Evolutionary conservation across 1,140 invertebrate genomes (phyloP).

Genomic region (Drosophila ananassae): DNA sequence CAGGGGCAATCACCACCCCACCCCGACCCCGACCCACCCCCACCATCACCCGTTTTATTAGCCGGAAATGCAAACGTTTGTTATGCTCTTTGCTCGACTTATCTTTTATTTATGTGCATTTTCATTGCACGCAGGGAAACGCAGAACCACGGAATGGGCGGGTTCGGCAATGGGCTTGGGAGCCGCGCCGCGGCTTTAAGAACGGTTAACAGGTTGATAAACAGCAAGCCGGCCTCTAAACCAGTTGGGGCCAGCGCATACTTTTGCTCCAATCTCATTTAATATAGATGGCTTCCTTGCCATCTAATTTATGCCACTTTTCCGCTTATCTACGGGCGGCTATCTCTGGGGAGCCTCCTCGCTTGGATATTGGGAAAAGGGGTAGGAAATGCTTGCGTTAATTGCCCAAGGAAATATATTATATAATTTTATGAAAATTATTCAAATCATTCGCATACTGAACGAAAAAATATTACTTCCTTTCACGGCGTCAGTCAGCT

Average conservation of each 20-base stretch:
- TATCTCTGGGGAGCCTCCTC: conserved; percentile 6
- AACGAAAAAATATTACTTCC: not conserved
- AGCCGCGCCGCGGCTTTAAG: conserved; percentile 6
- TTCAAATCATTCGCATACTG: not conserved
- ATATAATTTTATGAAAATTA: conserved; percentile 1
- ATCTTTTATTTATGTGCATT: conserved; percentile 68
- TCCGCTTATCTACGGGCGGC: conserved; percentile 11
- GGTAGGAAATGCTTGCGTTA: not conserved
- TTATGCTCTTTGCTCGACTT: conserved; percentile 70
- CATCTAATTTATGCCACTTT: conserved; percentile 40
- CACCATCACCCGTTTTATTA: conserved; percentile 51
- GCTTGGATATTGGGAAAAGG: not conserved
- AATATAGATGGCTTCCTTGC: conserved; percentile 38
- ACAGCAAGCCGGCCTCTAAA: conserved; percentile 23
- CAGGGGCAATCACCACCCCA: conserved; percentile 39
- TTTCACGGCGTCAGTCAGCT: not conserved
- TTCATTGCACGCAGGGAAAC: conserved; percentile 29
- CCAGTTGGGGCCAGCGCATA: conserved; percentile 28
- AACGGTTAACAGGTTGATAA: conserved; percentile 52
- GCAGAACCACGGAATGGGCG: conserved; percentile 5
- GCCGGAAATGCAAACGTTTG: conserved; percentile 79
- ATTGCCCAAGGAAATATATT: not conserved
- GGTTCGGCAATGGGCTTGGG: not conserved
- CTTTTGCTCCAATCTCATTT: conserved; percentile 30
- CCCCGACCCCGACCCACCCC: conserved; percentile 37